These are phyloP conservation scores for Drosophila rellima DNA, from an alignment of 2,888 invertebrate species.

Conservation along the genomic window DNA sequence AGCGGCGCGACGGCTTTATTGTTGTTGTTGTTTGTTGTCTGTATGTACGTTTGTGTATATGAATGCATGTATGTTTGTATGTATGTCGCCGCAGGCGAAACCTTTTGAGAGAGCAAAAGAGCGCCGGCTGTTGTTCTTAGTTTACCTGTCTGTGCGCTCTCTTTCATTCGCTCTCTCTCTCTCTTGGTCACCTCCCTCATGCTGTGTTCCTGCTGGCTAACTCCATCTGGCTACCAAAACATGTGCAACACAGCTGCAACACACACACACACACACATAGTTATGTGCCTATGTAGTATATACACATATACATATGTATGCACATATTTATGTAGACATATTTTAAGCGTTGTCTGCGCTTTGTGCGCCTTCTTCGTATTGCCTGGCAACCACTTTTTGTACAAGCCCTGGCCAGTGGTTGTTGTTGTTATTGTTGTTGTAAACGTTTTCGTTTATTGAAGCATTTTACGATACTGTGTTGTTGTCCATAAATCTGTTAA, in stretches of 20 bases:
- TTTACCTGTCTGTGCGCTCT: constrained; percentile 48
- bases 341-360: constrained; percentile 57
- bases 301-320: constrained; percentile 13
- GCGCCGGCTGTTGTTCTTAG: constrained; percentile 58
- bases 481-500: constrained; percentile 76
- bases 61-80: constrained; percentile 12
- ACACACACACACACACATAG: constrained; percentile 2
- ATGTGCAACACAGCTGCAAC: constrained; percentile 80
- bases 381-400: constrained; percentile 71
- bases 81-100: constrained; percentile 55
- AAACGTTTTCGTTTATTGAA: constrained; percentile 76
- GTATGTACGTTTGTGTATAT: constrained; percentile 3
- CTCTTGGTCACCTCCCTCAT: constrained; percentile 25
- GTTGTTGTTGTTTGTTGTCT: constrained; percentile 33
- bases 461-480: constrained; percentile 75
- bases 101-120: constrained; percentile 38
- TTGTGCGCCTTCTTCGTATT: constrained; percentile 55
- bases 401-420: constrained; percentile 47
- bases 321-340: constrained; percentile 27
- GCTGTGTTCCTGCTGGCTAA: constrained; percentile 9
- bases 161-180: constrained; percentile 7
- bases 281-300: not conserved
- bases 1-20: constrained; percentile 51
- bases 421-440: constrained; percentile 50
- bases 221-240: constrained; percentile 57